Evolutionary conservation across 1,140 invertebrate genomes (phyloP).

Genomic region (Gerris buenoi): DNA sequence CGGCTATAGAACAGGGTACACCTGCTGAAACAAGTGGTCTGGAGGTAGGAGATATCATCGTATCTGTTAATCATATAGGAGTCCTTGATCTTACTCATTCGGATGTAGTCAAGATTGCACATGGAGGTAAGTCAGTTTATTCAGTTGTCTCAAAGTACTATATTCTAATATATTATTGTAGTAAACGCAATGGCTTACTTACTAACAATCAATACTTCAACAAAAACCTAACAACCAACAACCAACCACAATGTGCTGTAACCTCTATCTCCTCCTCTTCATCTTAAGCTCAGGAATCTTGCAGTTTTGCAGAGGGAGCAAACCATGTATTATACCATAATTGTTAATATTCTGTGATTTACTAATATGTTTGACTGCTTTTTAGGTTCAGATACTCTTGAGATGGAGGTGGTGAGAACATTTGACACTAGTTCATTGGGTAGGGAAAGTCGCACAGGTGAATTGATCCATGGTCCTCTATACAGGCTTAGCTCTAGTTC

Average conservation of each 20-base stretch:
- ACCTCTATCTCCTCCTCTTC: too few species aligned
- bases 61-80: slow-evolving; percentile 77
- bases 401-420: slow-evolving; percentile 74
- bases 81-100: slow-evolving; percentile 84
- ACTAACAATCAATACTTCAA: too few species aligned
- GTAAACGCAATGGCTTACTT: too few species aligned
- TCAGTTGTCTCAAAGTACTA: too few species aligned
- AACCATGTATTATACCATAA: too few species aligned
- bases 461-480: slow-evolving; percentile 51
- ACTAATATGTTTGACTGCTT: slow-evolving; percentile 2
- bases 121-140: slow-evolving; percentile 58
- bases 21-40: slow-evolving; percentile 79
- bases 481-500: slow-evolving; percentile 50
- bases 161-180: too few species aligned
- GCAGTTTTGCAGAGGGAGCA: too few species aligned
- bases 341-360: background rate
- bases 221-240: too few species aligned
- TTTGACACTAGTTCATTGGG: slow-evolving; percentile 56
- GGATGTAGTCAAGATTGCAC: slow-evolving; percentile 85
- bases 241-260: too few species aligned
- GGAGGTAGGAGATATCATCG: slow-evolving; percentile 85
- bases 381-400: slow-evolving; percentile 50
- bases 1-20: slow-evolving; percentile 80
- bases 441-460: slow-evolving; percentile 17
- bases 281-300: too few species aligned